Conservation (phyloP, 2,797 vertebrate species). For the Clarias fuscus region DNA sequence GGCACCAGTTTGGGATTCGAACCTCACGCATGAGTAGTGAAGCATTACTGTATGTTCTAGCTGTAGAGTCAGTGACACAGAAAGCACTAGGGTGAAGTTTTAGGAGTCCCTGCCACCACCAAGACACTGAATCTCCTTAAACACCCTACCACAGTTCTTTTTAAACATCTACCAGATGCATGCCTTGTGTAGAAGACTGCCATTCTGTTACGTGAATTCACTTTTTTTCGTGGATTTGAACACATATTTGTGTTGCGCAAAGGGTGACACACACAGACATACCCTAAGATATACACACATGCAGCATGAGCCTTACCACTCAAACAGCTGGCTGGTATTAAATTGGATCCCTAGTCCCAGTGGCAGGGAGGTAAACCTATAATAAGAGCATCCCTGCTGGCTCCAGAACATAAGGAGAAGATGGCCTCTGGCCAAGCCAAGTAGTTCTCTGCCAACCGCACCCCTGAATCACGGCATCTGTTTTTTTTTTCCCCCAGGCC, state of each 20-base stretch:
- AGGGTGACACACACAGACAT: not conserved
- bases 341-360: slow-evolving; percentile 75
- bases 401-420: slow-evolving; percentile 66
- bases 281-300: slow-evolving; percentile 40
- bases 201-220: slow-evolving; percentile 46
- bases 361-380: slow-evolving; percentile 74
- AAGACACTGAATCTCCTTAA: not conserved
- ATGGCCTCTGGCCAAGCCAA: slow-evolving; percentile 74
- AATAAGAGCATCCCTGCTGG: slow-evolving; percentile 76
- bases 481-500: slow-evolving; percentile 60
- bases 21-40: not conserved
- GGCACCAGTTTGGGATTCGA: not conserved
- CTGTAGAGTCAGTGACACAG: not conserved
- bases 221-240: slow-evolving; percentile 24
- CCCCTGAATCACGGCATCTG: slow-evolving; percentile 73
- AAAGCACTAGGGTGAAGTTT: too few species aligned
- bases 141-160: not conserved
- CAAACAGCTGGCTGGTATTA: slow-evolving; percentile 78
- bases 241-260: slow-evolving; percentile 9
- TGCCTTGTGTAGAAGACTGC: not conserved
- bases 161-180: not conserved
- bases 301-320: slow-evolving; percentile 36
- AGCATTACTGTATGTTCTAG: not conserved
- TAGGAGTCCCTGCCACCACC: not conserved
- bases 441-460: slow-evolving; percentile 70